phyloP scores from a whole-genome alignment of 2,797 vertebrate genomes.

The Mormyrus proboscirostris region DNA sequence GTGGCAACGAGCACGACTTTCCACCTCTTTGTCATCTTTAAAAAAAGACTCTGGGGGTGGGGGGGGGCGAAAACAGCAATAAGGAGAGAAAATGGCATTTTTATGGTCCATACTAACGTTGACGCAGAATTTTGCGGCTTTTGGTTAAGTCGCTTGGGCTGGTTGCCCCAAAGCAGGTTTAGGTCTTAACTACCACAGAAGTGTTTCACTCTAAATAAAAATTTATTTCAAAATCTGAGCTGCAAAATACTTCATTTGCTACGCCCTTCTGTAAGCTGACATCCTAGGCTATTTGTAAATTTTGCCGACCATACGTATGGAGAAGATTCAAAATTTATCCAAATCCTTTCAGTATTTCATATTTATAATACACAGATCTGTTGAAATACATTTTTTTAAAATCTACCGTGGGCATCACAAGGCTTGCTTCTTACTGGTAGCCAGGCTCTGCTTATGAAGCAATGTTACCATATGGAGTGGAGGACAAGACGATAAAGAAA shows the following conservation, averaged over 20 bases:
- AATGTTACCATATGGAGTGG: slow-evolving; percentile 14
- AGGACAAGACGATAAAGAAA: slow-evolving; percentile 2
- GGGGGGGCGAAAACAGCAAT: slow-evolving; percentile 39
- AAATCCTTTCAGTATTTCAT: background rate
- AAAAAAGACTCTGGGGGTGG: slow-evolving; percentile 47
- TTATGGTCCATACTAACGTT: background rate
- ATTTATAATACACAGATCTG: background rate
- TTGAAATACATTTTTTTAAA: background rate
- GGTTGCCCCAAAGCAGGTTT: background rate
- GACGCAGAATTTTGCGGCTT: background rate
- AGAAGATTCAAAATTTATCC: background rate
- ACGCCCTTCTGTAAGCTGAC: background rate
- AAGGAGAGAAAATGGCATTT: background rate
- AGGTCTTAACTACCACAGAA: background rate
- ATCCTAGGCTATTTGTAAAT: background rate
- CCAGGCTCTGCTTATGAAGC: background rate
- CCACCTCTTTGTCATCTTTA: slow-evolving; percentile 51
- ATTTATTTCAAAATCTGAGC: background rate
- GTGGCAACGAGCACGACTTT: slow-evolving; percentile 8
- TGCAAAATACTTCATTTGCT: background rate
- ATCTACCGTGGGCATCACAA: background rate
- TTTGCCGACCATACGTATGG: background rate
- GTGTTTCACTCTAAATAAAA: background rate
- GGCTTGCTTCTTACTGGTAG: background rate
- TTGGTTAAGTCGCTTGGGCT: background rate